A percentile compares a stretch with the other conserved stretches of the same genome.
phyloP scores from a whole-genome alignment of 1,140 invertebrate species.

The Scylla paramamosain region DNA sequence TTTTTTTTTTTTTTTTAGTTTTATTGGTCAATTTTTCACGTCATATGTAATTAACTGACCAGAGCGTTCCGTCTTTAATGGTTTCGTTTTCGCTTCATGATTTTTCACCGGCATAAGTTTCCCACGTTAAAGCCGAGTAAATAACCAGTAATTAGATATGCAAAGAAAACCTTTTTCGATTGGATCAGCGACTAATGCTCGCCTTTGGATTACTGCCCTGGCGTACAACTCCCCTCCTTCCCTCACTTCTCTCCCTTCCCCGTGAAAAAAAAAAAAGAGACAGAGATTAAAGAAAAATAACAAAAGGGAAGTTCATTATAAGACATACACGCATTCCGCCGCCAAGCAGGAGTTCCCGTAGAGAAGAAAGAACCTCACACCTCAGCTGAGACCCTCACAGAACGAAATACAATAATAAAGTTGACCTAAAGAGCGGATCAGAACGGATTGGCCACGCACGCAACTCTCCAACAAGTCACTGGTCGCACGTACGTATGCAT shows the following conservation, averaged over 20 bases:
- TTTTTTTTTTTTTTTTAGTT: not conserved
- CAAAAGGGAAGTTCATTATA: not conserved
- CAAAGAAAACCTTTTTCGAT: not conserved
- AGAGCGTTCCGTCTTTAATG: not conserved
- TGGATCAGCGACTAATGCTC: not conserved
- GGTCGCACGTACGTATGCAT: not conserved
- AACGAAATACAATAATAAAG: slow-evolving; percentile 14
- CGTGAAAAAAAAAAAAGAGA: not conserved
- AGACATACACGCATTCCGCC: not conserved
- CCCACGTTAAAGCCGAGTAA: not conserved
- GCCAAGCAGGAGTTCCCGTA: not conserved
- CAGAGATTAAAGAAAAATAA: not conserved
- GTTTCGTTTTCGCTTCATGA: not conserved
- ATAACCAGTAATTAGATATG: not conserved
- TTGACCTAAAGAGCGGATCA: slow-evolving; percentile 26
- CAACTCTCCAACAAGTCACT: not conserved
- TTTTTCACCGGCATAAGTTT: not conserved
- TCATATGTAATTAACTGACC: not conserved
- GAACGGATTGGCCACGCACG: slow-evolving; percentile 17
- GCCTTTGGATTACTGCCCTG: not conserved
- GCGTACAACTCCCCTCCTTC: not conserved
- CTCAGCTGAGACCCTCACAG: not conserved
- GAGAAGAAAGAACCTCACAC: not conserved
- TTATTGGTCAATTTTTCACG: not conserved
- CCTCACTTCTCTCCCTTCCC: not conserved